Evolutionary conservation across 2,888 invertebrate species (phyloP), one percentile per base, ranked within the genome.

Genomic region (Drosophila leonis): DNA sequence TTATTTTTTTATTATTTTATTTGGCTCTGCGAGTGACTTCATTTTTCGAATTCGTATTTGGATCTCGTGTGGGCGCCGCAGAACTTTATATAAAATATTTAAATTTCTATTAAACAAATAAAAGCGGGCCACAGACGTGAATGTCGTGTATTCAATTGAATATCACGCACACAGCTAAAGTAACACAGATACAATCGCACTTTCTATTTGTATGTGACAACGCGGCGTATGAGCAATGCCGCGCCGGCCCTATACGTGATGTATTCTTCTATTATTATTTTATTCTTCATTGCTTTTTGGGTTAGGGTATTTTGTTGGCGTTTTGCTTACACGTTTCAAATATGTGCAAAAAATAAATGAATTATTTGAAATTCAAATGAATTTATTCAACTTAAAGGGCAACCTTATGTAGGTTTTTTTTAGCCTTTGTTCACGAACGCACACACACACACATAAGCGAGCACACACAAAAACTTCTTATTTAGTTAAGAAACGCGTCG

Each of bases 41-140:
- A 81, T 81, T 79, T 72, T 62, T 61, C 6, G 18, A 49, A 37
- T 72, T 46, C 72, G 52, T 51, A 52, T 72, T 77, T 72, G 77
- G 78, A 15, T 41, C 48, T 60, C 54, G 65, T 44, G 75, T 69
- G 62, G 75, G 72, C 65, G 72, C 63, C 61, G 64, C 60, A 54
- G 78, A 61, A 65, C 73, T 61, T 60, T 48, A 44, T 29, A 59
- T 70, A 62, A 56, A 67, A 72, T 68, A 81, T 84, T 82, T 77
- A 61, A 84, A 89, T 87, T 81, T 81, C 78, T 89, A 78, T 87
- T 83, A 75, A 71, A 78, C 65, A 83, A 86, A 83, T 82, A 83
- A 85, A 88, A 88, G 82, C 74, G 55, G 79, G 71, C 70, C 89
- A 83, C 73, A 69, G 59, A 59, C 73, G 44, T 55, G 65, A 63